These are phyloP conservation scores for Ophioninae sp. DNA, from an alignment of 2,888 invertebrate species.

Conservation along the genomic window DNA sequence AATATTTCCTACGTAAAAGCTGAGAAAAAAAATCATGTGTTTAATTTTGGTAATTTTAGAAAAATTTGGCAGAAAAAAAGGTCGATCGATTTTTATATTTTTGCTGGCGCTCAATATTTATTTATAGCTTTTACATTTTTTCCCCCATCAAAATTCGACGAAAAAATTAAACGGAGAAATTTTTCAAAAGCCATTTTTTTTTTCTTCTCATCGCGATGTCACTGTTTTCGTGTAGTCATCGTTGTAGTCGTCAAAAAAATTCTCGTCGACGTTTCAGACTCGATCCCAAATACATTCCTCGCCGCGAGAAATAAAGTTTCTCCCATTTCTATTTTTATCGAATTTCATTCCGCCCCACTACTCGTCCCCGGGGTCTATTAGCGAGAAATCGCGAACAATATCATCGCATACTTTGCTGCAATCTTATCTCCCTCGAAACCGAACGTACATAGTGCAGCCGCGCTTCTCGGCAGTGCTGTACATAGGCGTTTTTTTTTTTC, in stretches of 20 bases:
- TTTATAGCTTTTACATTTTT: neutral
- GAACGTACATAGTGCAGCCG: conserved; percentile 35
- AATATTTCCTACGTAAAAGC: too few species aligned
- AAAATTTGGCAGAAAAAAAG: neutral
- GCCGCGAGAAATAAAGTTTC: conserved; percentile 51
- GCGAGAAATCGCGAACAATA: conserved; percentile 44
- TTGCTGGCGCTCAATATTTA: neutral
- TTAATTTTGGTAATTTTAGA: too few species aligned
- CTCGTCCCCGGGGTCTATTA: conserved; percentile 41
- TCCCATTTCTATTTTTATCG: conserved; percentile 65
- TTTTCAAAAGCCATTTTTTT: neutral
- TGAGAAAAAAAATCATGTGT: too few species aligned
- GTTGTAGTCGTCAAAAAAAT: neutral
- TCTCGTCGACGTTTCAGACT: neutral
- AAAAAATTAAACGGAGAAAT: neutral
- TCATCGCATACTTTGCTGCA: conserved; percentile 44
- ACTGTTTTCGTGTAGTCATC: neutral
- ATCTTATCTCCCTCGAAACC: conserved; percentile 49
- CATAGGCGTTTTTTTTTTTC: neutral
- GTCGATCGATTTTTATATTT: neutral
- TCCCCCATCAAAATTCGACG: neutral
- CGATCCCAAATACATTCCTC: neutral
- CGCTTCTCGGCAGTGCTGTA: neutral
- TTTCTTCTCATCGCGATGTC: neutral
- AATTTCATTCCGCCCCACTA: conserved; percentile 13